Evolutionary conservation across 1,140 invertebrate species (phyloP), one percentile per base, ranked within the genome.

Genomic region (Trissolcus basalis): DNA sequence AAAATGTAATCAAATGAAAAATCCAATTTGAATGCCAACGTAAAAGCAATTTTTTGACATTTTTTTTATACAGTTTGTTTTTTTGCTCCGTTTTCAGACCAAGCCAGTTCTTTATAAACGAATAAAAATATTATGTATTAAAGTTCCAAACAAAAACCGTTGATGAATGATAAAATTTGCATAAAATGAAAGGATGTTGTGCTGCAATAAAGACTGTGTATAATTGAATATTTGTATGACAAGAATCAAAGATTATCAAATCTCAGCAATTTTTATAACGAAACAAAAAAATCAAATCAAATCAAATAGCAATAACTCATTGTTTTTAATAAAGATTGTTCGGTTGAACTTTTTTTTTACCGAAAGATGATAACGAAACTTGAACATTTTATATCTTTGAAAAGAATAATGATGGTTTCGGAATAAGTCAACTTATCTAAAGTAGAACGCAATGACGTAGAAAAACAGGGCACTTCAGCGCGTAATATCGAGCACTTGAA

Each of bases 401-500:
- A 47, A 47, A 59, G 16, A 50, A 10, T 47, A 54, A 64, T 54
- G 43, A 54, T 12, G 50, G 12, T 19, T n/a, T 14, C 5, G 43
- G 33, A 63, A 63, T 63, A 43, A 63, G 49, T 44, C 36, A 49
- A 64, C 60, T 64, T 27, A 36, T 54, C 15, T 54, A 48, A 63
- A 63, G 60, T 64, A 56, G 45, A 56, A 56, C 51, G 63, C 53
- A 67, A 56, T 56, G 53, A 35, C 45, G 47, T 67, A 56, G 36
- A 67, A 67, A 67, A 67, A 49, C 51, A 58, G 54, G 48, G 39
- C 35, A 68, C 64, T 68, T 45, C 14, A 55, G 19, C 51, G 44
- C 44, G 60, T 70, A 71, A 58, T 64, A 64, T 72, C 15, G 60
- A 59, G 48, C 69, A 58, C 60, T 72, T 33, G 54, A 63, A 58